A percentile compares a stretch with the other conserved stretches of the same genome.
Conservation (phyloP, 2,888 invertebrate species). For the Drosophila neutralis region DNA sequence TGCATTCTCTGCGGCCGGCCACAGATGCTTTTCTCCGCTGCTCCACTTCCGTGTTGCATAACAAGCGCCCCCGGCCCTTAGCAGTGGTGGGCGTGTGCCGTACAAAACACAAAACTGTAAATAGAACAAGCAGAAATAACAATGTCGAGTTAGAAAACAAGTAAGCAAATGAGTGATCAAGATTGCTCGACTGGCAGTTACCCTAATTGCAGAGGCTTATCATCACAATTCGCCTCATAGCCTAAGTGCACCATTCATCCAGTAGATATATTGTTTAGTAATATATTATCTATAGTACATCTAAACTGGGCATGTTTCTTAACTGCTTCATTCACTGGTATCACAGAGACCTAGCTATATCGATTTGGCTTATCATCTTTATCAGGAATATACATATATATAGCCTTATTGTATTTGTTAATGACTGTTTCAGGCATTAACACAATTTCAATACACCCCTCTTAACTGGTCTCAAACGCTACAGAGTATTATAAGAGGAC, state of each 20-base stretch:
- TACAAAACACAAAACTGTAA: slow-evolving; percentile 29
- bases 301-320: background rate
- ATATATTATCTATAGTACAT: background rate
- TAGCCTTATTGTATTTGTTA: background rate
- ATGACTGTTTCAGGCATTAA: background rate
- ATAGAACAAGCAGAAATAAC: slow-evolving; percentile 13
- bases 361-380: background rate
- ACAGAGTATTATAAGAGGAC: background rate
- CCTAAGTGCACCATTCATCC: background rate
- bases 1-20: slow-evolving; percentile 57
- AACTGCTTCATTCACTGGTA: background rate
- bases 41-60: slow-evolving; percentile 39
- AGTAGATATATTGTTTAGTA: background rate
- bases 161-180: background rate
- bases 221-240: background rate
- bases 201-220: background rate
- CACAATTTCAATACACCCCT: background rate
- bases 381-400: background rate
- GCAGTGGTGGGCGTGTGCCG: slow-evolving; percentile 25
- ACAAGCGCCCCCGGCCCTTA: slow-evolving; percentile 14
- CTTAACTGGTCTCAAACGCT: background rate
- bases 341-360: background rate
- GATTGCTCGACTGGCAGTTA: background rate
- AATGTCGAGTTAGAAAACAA: slow-evolving; percentile 20
- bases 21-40: slow-evolving; percentile 37